Base-by-base conservation (phyloP, 2,888 invertebrate genomes). In the Chymomyza amoena region DNA sequence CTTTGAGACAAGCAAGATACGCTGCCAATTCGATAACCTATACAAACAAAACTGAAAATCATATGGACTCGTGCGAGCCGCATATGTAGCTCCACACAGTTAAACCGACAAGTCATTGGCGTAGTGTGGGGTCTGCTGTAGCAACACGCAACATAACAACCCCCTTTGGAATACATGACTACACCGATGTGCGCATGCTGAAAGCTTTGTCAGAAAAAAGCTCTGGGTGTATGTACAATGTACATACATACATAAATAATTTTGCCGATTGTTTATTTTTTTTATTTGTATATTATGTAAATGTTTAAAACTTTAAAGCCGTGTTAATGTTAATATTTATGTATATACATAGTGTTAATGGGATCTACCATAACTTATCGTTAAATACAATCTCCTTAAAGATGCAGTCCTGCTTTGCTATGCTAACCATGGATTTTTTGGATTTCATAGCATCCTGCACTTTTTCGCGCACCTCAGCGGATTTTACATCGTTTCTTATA, bases 401-500 rank as follows among this genome's bases (percentile, higher is more conserved):
- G 81, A 95, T 93, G 75, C 92, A 93, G 64, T 93, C 92, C 83
- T 93, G 92, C 20, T 92, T 92, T 61, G 91, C 92, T 87, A 88
- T 92, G 70, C 93, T 92, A 68, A 92, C 92, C 86, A 92, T 93
- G 10, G 93, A 90, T 78, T 93, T 93, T 71, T 93, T 93, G 10
- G 95, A 93, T 90, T 95, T 95, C 80, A 95, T 93, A 63, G 95
- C 95, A 89, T 96, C 96, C 61, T 94, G 93, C 3, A 95, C 94
- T 87, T 95, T 95, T 88, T 96, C 96, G 72, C 94, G 94, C n/a
- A 96, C 94, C 78, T 97, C 96, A 51, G 95, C 94, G 72, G 96
- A 94, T 63, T 96, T 94, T 78, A 98, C 95, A 92, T 99, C 98
- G 3, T 97, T 98, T 71, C 98, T 93, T 78, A 98, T 93, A 90